Base-by-base conservation (phyloP, 2,113 vertebrate genomes). In the Melanerpes formicivorus region DNA sequence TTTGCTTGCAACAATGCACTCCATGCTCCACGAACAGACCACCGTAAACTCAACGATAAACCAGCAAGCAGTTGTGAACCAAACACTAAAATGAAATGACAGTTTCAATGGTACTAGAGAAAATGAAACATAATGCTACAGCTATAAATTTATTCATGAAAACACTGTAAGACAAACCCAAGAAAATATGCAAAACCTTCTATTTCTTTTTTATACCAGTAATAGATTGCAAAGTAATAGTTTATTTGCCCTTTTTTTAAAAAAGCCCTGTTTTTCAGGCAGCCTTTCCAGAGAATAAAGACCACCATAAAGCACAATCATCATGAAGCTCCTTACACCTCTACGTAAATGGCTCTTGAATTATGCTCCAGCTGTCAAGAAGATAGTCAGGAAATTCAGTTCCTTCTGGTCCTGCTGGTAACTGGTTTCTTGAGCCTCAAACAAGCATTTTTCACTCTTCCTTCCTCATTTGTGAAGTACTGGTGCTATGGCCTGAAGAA, bases 51-150 rank as follows among this genome's bases (percentile, higher is more conserved):
- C 48, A 65, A 74, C 48, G 32, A 78, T 56, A 82, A 92, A 83
- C 52, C 19, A 67, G 60, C 30, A 44, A 37, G 64, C 81, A 90
- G 65, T 34, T 75, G 65, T 58, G 74, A 69, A 71, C 18, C 48
- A 62, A 48, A 80, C 25, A 58, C 48, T 80, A 85, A 91, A 93
- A 94, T n/a, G 55, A 91, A 93, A 93, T 48, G 62, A 87, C 84
- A 93, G 62, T 12, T 93, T 83, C 74, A 83, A 90, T 46, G 30
- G 18, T 90, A 48, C 65, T 58, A 55, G n/a, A 54, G 44, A 90
- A 93, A 90, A 91, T 15, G 58, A 92, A 94, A 85, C 46, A 78
- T 65, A 84, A 44, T 91, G 44, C 22, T 90, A 86, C 64, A 58
- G 54, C 66, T 86, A 72, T 87, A 91, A 92, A 93, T 29, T 50